Conservation (phyloP, 2,888 invertebrate genomes). For the Hemithea aestivaria region DNA sequence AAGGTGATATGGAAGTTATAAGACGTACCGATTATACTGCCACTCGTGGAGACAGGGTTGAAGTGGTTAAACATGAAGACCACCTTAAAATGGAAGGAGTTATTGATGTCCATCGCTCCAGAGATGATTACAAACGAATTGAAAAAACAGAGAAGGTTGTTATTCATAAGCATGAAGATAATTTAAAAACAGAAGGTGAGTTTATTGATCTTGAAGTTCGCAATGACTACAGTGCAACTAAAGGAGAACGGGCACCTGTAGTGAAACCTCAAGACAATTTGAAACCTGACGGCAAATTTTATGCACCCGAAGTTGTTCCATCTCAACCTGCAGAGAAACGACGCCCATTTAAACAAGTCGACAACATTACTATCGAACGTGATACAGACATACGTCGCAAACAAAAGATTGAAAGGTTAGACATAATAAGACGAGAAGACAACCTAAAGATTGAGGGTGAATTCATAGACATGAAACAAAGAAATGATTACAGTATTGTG, state of each 20-base stretch:
- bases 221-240: constrained; percentile 75
- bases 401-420: constrained; percentile 77
- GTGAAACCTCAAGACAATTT: constrained; percentile 83
- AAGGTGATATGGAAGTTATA: constrained; percentile 75
- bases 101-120: constrained; percentile 70
- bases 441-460: constrained; percentile 81
- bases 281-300: constrained; percentile 78
- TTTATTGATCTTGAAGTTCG: constrained; percentile 70
- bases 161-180: constrained; percentile 79
- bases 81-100: constrained; percentile 84
- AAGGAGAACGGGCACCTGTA: constrained; percentile 80
- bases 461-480: constrained; percentile 76
- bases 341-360: constrained; percentile 75
- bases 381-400: constrained; percentile 49
- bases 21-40: constrained; percentile 67
- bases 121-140: constrained; percentile 78
- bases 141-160: constrained; percentile 74
- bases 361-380: constrained; percentile 79
- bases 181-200: constrained; percentile 76
- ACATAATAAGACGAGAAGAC: constrained; percentile 81
- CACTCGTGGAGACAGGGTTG: constrained; percentile 79
- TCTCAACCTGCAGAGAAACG: constrained; percentile 78
- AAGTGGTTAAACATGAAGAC: constrained; percentile 81
- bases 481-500: constrained; percentile 74
- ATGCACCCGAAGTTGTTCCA: constrained; percentile 70